Conservation (phyloP, 2,113 vertebrate genomes). For the Typhlomys cinereus region DNA sequence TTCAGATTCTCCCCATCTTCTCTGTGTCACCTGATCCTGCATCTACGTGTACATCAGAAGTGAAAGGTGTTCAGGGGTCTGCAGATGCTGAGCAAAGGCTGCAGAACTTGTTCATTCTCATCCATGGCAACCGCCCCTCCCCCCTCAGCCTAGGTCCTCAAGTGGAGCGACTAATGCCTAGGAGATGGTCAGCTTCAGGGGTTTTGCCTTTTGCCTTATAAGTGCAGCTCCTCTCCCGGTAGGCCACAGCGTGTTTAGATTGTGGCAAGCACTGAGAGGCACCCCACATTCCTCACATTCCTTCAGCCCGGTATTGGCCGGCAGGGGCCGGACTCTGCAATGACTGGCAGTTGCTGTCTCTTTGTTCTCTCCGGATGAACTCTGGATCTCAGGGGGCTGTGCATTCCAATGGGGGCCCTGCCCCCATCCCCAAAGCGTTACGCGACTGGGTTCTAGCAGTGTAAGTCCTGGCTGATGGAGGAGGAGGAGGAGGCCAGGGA, state of each 20-base stretch:
- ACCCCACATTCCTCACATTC: slow-evolving; percentile 51
- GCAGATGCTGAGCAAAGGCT: background rate
- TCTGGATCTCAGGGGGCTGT: fast-evolving
- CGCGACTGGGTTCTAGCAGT: background rate
- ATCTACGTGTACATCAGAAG: background rate
- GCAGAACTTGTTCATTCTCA: background rate
- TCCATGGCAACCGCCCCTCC: too few species aligned
- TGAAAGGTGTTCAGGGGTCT: background rate
- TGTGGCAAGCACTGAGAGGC: background rate
- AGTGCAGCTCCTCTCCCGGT: slow-evolving; percentile 4
- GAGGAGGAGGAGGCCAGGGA: background rate
- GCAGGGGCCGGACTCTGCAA: background rate
- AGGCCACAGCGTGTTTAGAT: background rate
- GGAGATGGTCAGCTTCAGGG: background rate
- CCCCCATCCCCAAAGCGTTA: fast-evolving
- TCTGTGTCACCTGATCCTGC: background rate
- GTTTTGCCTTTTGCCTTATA: slow-evolving; percentile 19
- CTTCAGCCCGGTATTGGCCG: background rate
- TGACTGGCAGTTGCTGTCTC: fast-evolving
- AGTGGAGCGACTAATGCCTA: background rate
- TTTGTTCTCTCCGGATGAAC: too few species aligned
- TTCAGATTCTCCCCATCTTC: background rate
- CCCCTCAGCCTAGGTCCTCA: background rate
- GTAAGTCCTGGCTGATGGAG: fast-evolving
- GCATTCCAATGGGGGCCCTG: too few species aligned